Conservation (phyloP, 1,140 invertebrate genomes). For the Cherax quadricarinatus region DNA sequence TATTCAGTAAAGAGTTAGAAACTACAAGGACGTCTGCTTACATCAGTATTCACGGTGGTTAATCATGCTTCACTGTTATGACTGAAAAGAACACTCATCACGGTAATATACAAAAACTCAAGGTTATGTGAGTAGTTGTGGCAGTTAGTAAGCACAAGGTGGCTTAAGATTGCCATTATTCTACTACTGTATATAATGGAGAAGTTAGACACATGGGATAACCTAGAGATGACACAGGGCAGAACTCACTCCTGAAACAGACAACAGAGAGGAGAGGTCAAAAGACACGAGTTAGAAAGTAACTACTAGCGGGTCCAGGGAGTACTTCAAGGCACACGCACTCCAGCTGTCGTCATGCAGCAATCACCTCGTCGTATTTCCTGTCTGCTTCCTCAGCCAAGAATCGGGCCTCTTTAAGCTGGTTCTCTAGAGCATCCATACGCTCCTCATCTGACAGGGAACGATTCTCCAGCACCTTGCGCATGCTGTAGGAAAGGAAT, state of each 20-base stretch:
- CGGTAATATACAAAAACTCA: background rate
- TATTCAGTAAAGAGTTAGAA: background rate
- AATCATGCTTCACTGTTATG: background rate
- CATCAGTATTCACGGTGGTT: background rate
- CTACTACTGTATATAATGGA: background rate
- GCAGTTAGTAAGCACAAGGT: background rate
- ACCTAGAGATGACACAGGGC: background rate
- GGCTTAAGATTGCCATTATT: background rate
- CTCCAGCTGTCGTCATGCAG: background rate
- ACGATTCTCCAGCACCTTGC: constrained; percentile 99
- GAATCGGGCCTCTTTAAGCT: constrained; percentile 99
- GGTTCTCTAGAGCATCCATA: constrained; percentile 99
- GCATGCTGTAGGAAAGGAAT: constrained; percentile 84
- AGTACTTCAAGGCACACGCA: background rate
- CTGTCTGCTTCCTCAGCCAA: constrained; percentile 99
- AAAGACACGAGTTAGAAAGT: constrained; percentile 7
- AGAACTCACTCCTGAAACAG: constrained; percentile 6
- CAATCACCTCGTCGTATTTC: constrained; percentile 99
- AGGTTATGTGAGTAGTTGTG: background rate
- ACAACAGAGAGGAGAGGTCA: background rate
- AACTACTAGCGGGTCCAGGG: background rate
- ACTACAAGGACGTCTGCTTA: background rate
- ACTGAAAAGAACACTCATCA: background rate
- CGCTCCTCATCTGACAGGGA: constrained; percentile 99
- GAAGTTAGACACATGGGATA: background rate